Percentiles rank a stretch among this genome's conserved stretches.
Conservation (phyloP, 2,113 vertebrate genomes). For the Otus sunia region DNA sequence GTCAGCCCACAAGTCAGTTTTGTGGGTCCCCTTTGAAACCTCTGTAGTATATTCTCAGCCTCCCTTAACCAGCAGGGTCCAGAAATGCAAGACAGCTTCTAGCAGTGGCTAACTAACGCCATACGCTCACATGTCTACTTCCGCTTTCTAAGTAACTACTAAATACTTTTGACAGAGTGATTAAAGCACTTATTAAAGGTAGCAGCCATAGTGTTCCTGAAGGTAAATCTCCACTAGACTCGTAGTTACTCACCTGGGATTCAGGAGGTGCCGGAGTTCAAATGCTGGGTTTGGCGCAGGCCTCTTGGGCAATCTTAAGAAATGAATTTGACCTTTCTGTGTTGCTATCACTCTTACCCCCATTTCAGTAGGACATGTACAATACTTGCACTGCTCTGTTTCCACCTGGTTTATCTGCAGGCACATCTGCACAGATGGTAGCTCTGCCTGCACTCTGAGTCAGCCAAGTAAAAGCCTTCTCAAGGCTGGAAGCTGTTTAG, state of each 20-base stretch:
- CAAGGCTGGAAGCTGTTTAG: background rate
- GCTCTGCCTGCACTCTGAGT: background rate
- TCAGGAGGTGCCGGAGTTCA: background rate
- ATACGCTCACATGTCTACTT: background rate
- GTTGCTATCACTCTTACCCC: background rate
- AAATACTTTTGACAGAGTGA: background rate
- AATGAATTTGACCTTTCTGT: background rate
- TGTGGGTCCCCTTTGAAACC: background rate
- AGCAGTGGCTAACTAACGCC: background rate
- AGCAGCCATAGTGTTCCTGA: background rate
- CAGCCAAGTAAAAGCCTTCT: background rate
- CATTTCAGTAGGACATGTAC: background rate
- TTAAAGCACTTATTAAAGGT: background rate
- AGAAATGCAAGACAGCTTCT: background rate
- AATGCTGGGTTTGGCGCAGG: background rate
- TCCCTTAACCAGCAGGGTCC: background rate
- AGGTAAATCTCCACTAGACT: background rate
- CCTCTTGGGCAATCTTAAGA: background rate
- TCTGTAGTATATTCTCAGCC: background rate
- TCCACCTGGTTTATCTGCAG: background rate
- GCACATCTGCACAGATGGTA: background rate
- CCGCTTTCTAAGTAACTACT: background rate
- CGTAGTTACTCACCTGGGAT: background rate
- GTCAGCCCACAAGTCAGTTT: background rate
- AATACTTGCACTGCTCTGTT: background rate